phyloP scores from a whole-genome alignment of 1,140 invertebrate species.

The Charaxes varanes region DNA sequence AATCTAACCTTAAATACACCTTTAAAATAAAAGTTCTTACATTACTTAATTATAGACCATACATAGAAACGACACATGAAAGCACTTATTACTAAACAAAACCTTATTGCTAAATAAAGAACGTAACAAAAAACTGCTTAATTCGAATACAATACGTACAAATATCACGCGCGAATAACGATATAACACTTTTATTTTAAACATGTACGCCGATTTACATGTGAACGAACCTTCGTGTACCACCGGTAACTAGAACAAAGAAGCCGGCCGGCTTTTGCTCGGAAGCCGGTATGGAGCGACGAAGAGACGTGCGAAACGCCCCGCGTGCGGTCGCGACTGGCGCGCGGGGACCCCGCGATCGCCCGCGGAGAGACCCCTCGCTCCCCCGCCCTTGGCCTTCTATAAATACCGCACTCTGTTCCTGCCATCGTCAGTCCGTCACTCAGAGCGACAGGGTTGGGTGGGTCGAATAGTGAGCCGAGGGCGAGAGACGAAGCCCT shows the following conservation, averaged over 20 bases:
- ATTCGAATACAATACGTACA: neutral
- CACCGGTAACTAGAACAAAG: constrained; percentile 46
- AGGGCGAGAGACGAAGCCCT: constrained; percentile 64
- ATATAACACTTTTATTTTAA: constrained; percentile 6
- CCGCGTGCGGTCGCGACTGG: constrained; percentile 41
- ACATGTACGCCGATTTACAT: neutral
- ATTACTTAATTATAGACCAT: too few species aligned
- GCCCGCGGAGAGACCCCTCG: constrained; percentile 44
- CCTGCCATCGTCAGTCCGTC: constrained; percentile 58
- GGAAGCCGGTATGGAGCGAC: constrained; percentile 35
- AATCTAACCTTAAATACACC: too few species aligned
- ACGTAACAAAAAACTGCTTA: neutral
- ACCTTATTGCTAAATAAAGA: constrained; percentile 1
- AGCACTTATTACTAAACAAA: too few species aligned
- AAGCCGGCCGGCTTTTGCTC: constrained; percentile 49
- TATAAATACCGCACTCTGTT: constrained; percentile 45
- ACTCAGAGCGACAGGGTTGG: constrained; percentile 63
- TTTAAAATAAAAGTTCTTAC: too few species aligned
- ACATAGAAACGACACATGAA: too few species aligned
- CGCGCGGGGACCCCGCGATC: constrained; percentile 53
- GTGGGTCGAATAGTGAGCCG: constrained; percentile 55
- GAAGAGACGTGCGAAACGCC: constrained; percentile 31
- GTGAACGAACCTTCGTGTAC: constrained; percentile 6
- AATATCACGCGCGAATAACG: constrained; percentile 6
- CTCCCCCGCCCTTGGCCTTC: constrained; percentile 43